Conservation (phyloP, 2,113 vertebrate species). For the Microtus oregoni region DNA sequence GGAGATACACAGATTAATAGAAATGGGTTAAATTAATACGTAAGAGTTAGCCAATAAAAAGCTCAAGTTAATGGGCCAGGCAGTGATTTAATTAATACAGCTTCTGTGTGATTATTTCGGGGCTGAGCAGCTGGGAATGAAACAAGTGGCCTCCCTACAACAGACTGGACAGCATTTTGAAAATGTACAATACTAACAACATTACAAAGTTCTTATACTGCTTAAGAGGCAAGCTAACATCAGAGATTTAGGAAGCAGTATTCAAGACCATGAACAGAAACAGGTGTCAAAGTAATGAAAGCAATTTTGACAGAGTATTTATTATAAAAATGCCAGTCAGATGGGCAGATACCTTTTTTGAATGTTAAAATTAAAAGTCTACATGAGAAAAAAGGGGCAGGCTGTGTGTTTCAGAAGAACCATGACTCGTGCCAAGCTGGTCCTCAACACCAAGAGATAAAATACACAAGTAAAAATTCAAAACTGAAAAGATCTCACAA, state of each 20-base stretch:
- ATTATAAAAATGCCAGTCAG: constrained; percentile 6
- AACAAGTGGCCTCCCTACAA: too few species aligned
- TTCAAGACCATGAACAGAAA: neutral
- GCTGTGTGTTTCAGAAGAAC: neutral
- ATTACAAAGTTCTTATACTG: neutral
- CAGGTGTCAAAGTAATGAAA: constrained; percentile 6
- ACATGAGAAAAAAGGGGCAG: neutral
- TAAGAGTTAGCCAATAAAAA: too few species aligned
- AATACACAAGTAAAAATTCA: neutral
- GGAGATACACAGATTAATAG: too few species aligned
- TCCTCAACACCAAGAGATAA: neutral
- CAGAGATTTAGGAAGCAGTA: neutral
- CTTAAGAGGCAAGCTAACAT: neutral
- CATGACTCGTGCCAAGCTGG: neutral
- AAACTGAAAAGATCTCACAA: neutral
- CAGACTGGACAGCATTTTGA: neutral
- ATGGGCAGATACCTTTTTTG: neutral
- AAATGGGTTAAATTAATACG: too few species aligned
- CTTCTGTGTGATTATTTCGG: too few species aligned
- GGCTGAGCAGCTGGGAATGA: too few species aligned
- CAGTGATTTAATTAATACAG: too few species aligned
- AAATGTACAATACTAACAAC: neutral
- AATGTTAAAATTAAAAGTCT: neutral
- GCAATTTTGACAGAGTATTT: neutral
- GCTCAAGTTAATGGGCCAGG: too few species aligned